Evolutionary conservation across 2,888 invertebrate genomes (phyloP).

Genomic region (Eretmocerus hayati): DNA sequence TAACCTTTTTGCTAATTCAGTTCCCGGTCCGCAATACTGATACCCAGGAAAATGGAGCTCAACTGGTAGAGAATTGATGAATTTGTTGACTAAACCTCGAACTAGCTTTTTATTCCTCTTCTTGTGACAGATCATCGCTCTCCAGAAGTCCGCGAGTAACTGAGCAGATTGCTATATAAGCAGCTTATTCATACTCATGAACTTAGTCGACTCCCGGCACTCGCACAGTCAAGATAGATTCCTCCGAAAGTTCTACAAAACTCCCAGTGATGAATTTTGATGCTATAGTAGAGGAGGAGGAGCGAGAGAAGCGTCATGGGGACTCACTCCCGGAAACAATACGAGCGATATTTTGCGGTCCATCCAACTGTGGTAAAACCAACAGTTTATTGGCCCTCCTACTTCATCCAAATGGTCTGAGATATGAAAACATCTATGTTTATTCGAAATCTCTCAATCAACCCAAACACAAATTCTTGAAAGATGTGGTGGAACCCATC

Average conservation of each 20-base stretch:
- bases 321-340: conserved; percentile 18
- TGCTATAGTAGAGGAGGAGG: background rate
- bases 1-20: conserved; percentile 29
- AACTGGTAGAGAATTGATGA: conserved; percentile 23
- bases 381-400: conserved; percentile 32
- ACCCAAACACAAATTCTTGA: conserved; percentile 32
- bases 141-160: no score
- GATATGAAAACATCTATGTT: conserved; percentile 41
- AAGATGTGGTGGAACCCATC: conserved; percentile 24
- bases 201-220: no score
- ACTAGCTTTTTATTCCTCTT: no score
- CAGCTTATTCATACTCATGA: no score
- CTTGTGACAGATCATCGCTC: no score
- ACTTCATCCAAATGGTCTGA: no score
- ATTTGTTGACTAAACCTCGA: background rate
- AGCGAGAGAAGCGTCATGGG: conserved; percentile 16
- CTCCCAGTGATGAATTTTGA: background rate
- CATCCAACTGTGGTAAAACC: conserved; percentile 21
- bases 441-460: conserved; percentile 35
- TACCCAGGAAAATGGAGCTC: conserved; percentile 27
- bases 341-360: conserved; percentile 32
- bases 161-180: no score
- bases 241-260: background rate
- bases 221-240: background rate
- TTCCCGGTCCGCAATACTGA: conserved; percentile 33